Evolutionary conservation across 2,888 invertebrate genomes (phyloP).

Genomic region (Agrotis ipsilon): DNA sequence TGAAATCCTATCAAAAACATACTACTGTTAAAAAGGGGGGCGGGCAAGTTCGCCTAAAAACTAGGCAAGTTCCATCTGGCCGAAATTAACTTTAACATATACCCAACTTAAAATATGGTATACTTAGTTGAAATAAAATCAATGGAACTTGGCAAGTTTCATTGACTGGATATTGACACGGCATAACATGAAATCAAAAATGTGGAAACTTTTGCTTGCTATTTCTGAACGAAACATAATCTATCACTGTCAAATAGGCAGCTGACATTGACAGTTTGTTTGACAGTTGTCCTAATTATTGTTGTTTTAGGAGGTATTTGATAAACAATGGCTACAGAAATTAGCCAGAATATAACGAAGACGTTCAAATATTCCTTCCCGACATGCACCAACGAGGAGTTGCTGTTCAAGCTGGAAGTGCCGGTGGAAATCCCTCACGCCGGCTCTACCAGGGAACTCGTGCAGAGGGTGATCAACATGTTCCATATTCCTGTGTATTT

Average conservation of each 20-base stretch:
- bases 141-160: no score
- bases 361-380: slow-evolving; percentile 90
- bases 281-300: not conserved
- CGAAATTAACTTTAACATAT: no score
- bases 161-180: no score
- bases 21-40: no score
- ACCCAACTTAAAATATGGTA: no score
- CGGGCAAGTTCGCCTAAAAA: no score
- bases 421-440: slow-evolving; percentile 92
- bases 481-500: slow-evolving; percentile 94
- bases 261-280: slow-evolving; percentile 10
- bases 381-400: slow-evolving; percentile 90
- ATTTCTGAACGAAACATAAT: slow-evolving; percentile 18
- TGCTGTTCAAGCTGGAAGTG: slow-evolving; percentile 91
- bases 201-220: no score
- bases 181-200: not conserved
- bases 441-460: slow-evolving; percentile 92
- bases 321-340: slow-evolving; percentile 81
- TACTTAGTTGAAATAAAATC: no score
- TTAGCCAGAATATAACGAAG: slow-evolving; percentile 75
- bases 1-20: no score
- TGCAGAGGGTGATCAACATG: slow-evolving; percentile 92
- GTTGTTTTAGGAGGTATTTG: slow-evolving; percentile 21
- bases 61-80: no score
- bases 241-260: not conserved